Conservation (phyloP, 1,140 invertebrate species). For the Sitobion miscanthi region DNA sequence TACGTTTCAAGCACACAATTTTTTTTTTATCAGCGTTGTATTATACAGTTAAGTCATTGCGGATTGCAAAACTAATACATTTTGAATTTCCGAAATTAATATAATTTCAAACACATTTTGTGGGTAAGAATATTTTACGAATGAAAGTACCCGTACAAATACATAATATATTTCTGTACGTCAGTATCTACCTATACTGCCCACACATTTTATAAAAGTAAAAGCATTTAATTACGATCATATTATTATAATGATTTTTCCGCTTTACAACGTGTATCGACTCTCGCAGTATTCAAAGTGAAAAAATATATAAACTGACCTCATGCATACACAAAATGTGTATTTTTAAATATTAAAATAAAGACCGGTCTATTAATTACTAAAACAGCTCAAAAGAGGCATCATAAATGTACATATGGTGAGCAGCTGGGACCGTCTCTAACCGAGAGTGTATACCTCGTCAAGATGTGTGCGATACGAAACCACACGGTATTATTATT, state of each 20-base stretch:
- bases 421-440: conserved; percentile 33
- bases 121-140: neutral
- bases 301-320: neutral
- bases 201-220: neutral
- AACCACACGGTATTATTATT: neutral
- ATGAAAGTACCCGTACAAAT: neutral
- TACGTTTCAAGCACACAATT: neutral
- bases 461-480: conserved; percentile 4
- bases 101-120: neutral
- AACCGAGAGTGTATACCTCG: conserved; percentile 8
- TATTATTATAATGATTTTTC: neutral
- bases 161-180: neutral
- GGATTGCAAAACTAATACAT: neutral
- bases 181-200: neutral
- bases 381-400: neutral
- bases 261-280: neutral
- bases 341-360: conserved; percentile 30
- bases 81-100: too few relatives aligned
- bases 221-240: neutral
- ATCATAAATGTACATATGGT: conserved; percentile 36
- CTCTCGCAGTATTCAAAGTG: neutral
- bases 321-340: neutral
- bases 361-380: conserved; percentile 42
- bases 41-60: neutral
- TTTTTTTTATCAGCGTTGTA: neutral